Conservation (phyloP, 1,140 invertebrate species). For the Berghia stephanieae region DNA sequence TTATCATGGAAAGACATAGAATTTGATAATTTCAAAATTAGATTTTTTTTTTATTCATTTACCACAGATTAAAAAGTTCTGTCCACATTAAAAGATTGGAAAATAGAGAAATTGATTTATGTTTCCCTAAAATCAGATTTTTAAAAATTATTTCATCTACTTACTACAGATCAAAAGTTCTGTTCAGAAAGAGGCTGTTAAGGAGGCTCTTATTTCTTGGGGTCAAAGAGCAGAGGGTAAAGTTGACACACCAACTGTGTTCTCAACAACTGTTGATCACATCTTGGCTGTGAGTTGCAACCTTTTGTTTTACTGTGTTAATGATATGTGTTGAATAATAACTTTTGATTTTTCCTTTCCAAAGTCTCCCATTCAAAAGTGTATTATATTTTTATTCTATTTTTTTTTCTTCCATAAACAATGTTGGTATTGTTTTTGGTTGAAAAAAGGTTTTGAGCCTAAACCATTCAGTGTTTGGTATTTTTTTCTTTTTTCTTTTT, state of each 20-base stretch:
- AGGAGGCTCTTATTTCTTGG: slow-evolving; percentile 48
- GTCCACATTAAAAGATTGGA: no score
- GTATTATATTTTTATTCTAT: neutral
- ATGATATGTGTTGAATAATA: neutral
- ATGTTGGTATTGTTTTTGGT: no score
- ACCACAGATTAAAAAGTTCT: no score
- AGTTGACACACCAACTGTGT: slow-evolving; percentile 37
- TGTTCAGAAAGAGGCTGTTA: slow-evolving; percentile 36
- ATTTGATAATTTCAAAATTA: no score
- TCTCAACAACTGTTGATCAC: slow-evolving; percentile 48
- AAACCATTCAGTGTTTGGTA: no score
- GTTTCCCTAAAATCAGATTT: no score
- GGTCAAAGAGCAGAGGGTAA: slow-evolving; percentile 35
- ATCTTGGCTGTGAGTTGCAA: slow-evolving; percentile 10
- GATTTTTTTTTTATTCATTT: no score
- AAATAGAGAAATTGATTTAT: no score
- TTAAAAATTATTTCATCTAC: no score
- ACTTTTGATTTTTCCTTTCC: neutral
- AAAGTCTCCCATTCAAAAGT: neutral
- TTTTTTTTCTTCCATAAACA: neutral
- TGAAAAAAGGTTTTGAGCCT: no score
- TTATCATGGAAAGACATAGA: no score
- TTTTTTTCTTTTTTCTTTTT: no score
- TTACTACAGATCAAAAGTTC: slow-evolving; percentile 47
- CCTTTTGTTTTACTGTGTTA: neutral